Evolutionary conservation across 2,888 invertebrate genomes (phyloP), one percentile per base, ranked within the genome.

Genomic region (Adelphocoris suturalis): DNA sequence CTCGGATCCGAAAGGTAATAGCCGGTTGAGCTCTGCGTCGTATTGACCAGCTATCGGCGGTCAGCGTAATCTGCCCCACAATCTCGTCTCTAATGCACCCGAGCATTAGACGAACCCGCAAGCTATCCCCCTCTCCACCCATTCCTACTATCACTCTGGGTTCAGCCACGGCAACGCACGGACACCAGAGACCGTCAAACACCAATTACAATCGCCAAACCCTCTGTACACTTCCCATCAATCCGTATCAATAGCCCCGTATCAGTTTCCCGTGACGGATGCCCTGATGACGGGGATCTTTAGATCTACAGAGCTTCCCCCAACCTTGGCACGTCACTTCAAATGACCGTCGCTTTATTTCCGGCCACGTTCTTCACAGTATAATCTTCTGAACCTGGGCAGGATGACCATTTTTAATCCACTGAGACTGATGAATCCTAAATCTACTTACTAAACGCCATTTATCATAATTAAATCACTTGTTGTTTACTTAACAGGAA

Each of bases 41-140:
- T 52, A 82, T 82, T 82, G 82, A 82, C 82, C 82, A 82, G 52
- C 82, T 82, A 82, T 82, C 82, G 82, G 52, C 52, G 82, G 82
- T 48, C 52, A 27, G n/a, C 14, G 82, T 52, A 82, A 52, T 52
- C 82, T 81, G 37, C 81, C 47, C 81, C 81, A 23, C 68, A 68
- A 68, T 68, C 68, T 68, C 68, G 57, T 57, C 68, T 68, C 27
- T 68, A 68, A 27, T 68, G 68, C 68, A 57, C 57, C 13, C 68
- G 19, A 19, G n/a, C 57, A 57, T 57, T 57, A 57, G 68, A 68
- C 68, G 68, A 68, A 68, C 68, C 27, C 68, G 68, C n/a, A 27
- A 23, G 23, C 4, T 23, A 9, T 7, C 61, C 61, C 61, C 19
- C 68, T 19, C 23, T 23, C 23, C 23, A 12, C n/a, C 57, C 37